phyloP scores from a whole-genome alignment of 1,140 invertebrate genomes.

The Apis florea region DNA sequence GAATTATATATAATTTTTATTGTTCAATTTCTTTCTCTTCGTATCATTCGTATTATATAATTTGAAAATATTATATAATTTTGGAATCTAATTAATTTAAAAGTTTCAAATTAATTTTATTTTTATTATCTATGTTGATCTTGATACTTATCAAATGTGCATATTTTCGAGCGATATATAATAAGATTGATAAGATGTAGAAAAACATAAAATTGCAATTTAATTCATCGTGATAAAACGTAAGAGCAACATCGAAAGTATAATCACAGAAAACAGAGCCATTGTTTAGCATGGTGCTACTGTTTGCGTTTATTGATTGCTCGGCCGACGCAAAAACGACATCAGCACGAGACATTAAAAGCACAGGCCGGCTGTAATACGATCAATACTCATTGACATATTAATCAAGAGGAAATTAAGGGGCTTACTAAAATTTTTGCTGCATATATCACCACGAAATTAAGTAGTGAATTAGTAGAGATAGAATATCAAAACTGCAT shows the following conservation, averaged over 20 bases:
- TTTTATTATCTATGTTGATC: too few species aligned
- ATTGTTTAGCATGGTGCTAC: conserved; percentile 4
- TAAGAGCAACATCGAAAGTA: not conserved
- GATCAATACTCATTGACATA: conserved; percentile 27
- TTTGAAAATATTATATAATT: too few species aligned
- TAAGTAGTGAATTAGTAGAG: not conserved
- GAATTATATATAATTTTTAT: too few species aligned
- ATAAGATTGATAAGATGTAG: too few species aligned
- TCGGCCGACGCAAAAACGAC: conserved; percentile 24
- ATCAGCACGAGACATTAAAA: conserved; percentile 37
- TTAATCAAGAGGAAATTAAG: conserved; percentile 26
- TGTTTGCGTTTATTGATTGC: conserved; percentile 30
- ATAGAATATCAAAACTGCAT: not conserved
- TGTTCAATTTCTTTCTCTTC: too few species aligned
- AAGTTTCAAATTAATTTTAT: too few species aligned
- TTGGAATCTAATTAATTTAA: too few species aligned
- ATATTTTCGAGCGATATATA: not conserved
- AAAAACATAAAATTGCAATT: not conserved
- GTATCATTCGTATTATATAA: too few species aligned
- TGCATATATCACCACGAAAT: not conserved
- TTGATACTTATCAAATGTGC: too few species aligned
- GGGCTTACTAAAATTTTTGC: conserved; percentile 3
- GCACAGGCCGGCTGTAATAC: conserved; percentile 12
- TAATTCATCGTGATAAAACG: not conserved
- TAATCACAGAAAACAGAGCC: not conserved